Conservation (phyloP, 2,113 vertebrate species). For the Lagopus muta region DNA sequence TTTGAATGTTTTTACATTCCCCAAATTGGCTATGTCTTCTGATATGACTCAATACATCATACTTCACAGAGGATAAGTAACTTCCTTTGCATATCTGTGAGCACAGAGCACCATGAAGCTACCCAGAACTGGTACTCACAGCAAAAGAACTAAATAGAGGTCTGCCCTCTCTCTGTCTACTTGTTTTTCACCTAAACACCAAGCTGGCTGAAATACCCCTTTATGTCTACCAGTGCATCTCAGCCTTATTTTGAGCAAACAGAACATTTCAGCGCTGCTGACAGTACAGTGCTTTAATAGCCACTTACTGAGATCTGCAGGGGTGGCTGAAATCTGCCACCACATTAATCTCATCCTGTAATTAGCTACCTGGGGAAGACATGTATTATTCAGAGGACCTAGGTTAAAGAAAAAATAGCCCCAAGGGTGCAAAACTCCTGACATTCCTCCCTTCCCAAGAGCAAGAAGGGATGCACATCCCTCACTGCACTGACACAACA, state of each 20-base stretch:
- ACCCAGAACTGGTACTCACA: background rate
- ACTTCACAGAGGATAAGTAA: background rate
- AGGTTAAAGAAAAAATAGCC: slow-evolving; percentile 57
- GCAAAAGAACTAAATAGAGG: background rate
- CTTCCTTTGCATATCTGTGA: background rate
- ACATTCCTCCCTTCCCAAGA: background rate
- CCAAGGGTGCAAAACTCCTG: background rate
- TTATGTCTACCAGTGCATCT: background rate
- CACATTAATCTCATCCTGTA: slow-evolving; percentile 70
- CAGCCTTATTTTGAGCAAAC: background rate
- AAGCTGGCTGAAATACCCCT: background rate
- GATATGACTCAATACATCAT: background rate
- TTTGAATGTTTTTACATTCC: background rate
- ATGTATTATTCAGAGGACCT: slow-evolving; percentile 16
- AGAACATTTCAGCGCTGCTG: background rate
- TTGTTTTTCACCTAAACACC: background rate
- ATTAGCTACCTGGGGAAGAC: slow-evolving; percentile 75
- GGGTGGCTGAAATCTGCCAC: slow-evolving; percentile 50
- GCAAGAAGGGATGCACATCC: background rate
- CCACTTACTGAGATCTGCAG: slow-evolving; percentile 53
- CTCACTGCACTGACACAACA: background rate
- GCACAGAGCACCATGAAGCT: background rate
- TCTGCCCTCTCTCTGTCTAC: background rate
- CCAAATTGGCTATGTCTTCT: background rate
- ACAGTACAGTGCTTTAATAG: background rate